These are phyloP conservation scores for Eufriesea mexicana DNA, from an alignment of 1,140 invertebrate genomes.

Conservation along the genomic window DNA sequence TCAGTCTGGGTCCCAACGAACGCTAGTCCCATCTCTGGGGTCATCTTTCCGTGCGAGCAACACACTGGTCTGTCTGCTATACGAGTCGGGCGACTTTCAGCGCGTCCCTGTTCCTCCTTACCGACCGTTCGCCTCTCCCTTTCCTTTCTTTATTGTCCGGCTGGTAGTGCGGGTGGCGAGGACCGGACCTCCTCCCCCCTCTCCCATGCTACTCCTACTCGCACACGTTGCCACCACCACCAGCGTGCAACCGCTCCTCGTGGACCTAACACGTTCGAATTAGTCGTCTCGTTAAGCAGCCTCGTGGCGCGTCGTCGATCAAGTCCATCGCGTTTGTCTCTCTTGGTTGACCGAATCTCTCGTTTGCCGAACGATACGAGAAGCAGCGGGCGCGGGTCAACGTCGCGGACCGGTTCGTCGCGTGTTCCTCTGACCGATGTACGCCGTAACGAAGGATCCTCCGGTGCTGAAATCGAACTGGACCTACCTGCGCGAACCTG, in stretches of 20 bases:
- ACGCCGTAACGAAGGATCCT: not conserved
- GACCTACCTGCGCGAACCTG: slow-evolving; percentile 3
- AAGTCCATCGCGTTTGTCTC: slow-evolving; percentile 38
- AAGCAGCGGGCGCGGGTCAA: not conserved
- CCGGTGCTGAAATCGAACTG: slow-evolving; percentile 14
- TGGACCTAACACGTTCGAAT: slow-evolving; percentile 76
- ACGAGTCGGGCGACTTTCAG: slow-evolving; percentile 57
- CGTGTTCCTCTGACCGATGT: not conserved
- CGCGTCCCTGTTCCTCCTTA: slow-evolving; percentile 32
- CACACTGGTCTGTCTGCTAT: slow-evolving; percentile 48
- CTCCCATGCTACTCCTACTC: slow-evolving; percentile 48
- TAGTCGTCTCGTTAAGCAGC: slow-evolving; percentile 79
- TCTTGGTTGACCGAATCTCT: slow-evolving; percentile 38
- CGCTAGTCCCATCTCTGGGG: slow-evolving; percentile 75
- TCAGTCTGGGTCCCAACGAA: slow-evolving; percentile 66
- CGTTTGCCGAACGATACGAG: slow-evolving; percentile 25
- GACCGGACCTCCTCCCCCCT: slow-evolving; percentile 51
- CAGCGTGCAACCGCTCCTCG: slow-evolving; percentile 51
- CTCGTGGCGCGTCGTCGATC: slow-evolving; percentile 58
- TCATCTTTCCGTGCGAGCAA: slow-evolving; percentile 74
- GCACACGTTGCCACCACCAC: slow-evolving; percentile 37
- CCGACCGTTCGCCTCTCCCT: slow-evolving; percentile 2
- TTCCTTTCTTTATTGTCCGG: slow-evolving; percentile 48
- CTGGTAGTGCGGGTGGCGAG: slow-evolving; percentile 69
- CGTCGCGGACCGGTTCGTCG: slow-evolving; percentile 7